A percentile compares a stretch with the other conserved stretches of the same genome.
Conservation (phyloP, 1,140 invertebrate genomes). For the Globodera ellingtonae region DNA sequence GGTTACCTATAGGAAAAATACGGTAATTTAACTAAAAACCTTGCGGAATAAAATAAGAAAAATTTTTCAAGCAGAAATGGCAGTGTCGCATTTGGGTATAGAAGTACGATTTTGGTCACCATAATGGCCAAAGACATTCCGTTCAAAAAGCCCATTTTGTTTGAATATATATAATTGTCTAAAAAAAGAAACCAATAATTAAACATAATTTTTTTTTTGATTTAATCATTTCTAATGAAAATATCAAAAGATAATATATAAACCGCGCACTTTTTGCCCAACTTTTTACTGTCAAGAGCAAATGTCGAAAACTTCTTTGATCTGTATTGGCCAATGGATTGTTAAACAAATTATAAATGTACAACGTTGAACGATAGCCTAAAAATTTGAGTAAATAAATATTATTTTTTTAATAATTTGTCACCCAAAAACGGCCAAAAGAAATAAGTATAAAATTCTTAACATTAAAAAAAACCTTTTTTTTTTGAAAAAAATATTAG, state of each 20-base stretch:
- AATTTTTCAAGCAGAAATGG: conserved; percentile 13
- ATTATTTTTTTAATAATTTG: too few species aligned
- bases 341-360: background rate
- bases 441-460: too few species aligned
- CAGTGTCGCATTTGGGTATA: conserved; percentile 2
- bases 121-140: conserved; percentile 10
- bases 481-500: too few species aligned
- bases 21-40: background rate
- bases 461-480: too few species aligned
- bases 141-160: conserved; percentile 14
- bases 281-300: background rate
- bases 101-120: background rate
- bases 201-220: background rate
- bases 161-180: conserved; percentile 16
- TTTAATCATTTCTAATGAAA: too few species aligned
- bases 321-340: background rate
- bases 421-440: too few species aligned
- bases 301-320: background rate
- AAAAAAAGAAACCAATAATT: background rate
- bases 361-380: background rate
- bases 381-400: background rate
- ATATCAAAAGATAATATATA: background rate
- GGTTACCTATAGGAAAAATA: too few species aligned
- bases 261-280: background rate
- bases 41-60: conserved; percentile 6